phyloP scores from a whole-genome alignment of 2,113 vertebrate genomes.

The Podilymbus podiceps region DNA sequence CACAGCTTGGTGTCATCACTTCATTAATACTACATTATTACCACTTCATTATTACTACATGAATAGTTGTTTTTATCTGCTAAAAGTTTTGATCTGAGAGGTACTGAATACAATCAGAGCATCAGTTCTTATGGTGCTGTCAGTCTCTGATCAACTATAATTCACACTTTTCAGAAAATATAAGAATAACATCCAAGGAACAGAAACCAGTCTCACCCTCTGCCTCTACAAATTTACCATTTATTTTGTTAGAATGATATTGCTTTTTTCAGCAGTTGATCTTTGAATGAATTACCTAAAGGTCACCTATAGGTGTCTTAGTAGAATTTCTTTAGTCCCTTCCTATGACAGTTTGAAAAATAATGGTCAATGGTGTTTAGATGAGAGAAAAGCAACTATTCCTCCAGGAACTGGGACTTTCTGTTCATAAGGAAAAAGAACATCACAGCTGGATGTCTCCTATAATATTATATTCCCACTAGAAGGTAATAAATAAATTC shows the following conservation, averaged over 20 bases:
- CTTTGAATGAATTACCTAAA: neutral
- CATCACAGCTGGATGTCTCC: neutral
- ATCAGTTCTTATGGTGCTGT: neutral
- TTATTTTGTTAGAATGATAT: neutral
- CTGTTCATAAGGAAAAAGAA: neutral
- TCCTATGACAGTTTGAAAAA: constrained; percentile 13
- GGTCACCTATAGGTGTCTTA: neutral
- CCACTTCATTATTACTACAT: too few species aligned
- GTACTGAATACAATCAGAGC: neutral
- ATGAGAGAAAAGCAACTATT: neutral
- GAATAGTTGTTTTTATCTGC: neutral
- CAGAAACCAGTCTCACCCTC: neutral
- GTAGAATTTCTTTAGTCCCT: neutral
- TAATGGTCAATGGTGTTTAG: neutral
- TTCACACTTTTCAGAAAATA: neutral
- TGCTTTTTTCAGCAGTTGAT: neutral
- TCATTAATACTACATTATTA: too few species aligned
- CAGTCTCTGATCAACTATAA: neutral
- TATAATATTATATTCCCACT: neutral
- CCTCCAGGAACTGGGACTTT: neutral
- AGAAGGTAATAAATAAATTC: neutral
- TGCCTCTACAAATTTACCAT: neutral
- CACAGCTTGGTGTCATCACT: too few species aligned
- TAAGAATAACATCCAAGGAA: neutral
- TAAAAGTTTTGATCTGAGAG: neutral